Evolutionary conservation across 1,140 invertebrate species (phyloP), one percentile per base, ranked within the genome.

Genomic region (Plodia interpunctella): DNA sequence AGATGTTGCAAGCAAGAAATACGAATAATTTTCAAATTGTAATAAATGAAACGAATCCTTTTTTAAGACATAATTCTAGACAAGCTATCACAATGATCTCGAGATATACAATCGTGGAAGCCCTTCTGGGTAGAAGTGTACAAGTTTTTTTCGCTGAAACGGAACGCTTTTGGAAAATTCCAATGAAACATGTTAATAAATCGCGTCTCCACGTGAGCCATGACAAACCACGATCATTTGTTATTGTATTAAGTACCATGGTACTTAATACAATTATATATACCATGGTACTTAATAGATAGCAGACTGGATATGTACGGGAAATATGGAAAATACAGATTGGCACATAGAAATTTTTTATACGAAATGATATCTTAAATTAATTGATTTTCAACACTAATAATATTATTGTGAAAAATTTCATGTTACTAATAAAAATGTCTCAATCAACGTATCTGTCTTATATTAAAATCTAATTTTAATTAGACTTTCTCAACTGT

Each of bases 161-260:
- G 10, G 3, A 44, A 44, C 38, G 5, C 15, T 44, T 44, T 44
- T 44, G 38, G 38, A 44, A 44, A 44, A 44, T n/a, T 44, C 38
- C n/a, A 44, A 44, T 44, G 10, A 44, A 44, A 44, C 38, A 44
- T 44, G 5, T 44, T 44, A 44, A 44, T 44, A 44, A 44, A 44
- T 44, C 38, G 38, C 15, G 5, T 44, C 15, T 44, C 38, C 13
- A 17, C 38, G 38, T 44, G 38, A 44, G 38, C 13, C 5, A 15
- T 15, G 38, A 44, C 38, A 44, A 44, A 44, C 13, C 38, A 5
- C n/a, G 0, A 15, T 5, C 38, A 44, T 44, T 44, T 44, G 38
- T 44, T 44, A 44, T 44, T 44, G 38, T 44, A 15, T 15, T 15
- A n/a, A n/a, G n/a, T n/a, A 15, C 38, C 38, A 44, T 44, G 15